These are phyloP conservation scores for Andinoacara biseriatus DNA, from an alignment of 2,113 vertebrate species.

Conservation along the genomic window DNA sequence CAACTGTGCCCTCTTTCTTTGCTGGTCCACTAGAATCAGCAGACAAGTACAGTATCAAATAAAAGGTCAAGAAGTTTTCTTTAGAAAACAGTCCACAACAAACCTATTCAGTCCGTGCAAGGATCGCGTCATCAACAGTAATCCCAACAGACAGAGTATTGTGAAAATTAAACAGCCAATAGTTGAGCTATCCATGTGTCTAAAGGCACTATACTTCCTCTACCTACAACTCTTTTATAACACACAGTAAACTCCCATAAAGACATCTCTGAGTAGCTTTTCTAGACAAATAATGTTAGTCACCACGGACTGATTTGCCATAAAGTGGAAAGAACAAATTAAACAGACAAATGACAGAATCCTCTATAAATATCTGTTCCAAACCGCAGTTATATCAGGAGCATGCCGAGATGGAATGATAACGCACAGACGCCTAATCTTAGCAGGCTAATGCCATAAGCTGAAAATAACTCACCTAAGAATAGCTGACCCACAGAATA, in stretches of 20 bases:
- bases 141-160: not conserved
- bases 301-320: slow-evolving; percentile 57
- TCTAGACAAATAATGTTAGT: slow-evolving; percentile 40
- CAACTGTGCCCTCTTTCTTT: slow-evolving; percentile 14
- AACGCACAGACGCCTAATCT: slow-evolving; percentile 97
- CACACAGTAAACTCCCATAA: slow-evolving; percentile 22
- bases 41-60: not conserved
- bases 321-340: slow-evolving; percentile 84
- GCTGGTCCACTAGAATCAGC: slow-evolving; percentile 24
- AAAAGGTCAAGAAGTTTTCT: slow-evolving; percentile 45
- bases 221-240: slow-evolving; percentile 18
- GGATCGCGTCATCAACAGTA: not conserved
- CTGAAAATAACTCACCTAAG: slow-evolving; percentile 98
- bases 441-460: slow-evolving; percentile 96
- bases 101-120: not conserved
- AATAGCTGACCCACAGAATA: slow-evolving; percentile 99
- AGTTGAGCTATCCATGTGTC: not conserved
- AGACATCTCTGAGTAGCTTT: not conserved
- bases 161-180: not conserved
- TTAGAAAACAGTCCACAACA: slow-evolving; percentile 17
- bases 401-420: slow-evolving; percentile 94
- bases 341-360: slow-evolving; percentile 89
- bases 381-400: slow-evolving; percentile 93
- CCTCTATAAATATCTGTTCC: slow-evolving; percentile 95
- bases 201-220: not conserved